Percentiles rank a stretch among this genome's conserved stretches.
phyloP scores from a whole-genome alignment of 2,797 vertebrate species.

The Enteromius trimaculatus region DNA sequence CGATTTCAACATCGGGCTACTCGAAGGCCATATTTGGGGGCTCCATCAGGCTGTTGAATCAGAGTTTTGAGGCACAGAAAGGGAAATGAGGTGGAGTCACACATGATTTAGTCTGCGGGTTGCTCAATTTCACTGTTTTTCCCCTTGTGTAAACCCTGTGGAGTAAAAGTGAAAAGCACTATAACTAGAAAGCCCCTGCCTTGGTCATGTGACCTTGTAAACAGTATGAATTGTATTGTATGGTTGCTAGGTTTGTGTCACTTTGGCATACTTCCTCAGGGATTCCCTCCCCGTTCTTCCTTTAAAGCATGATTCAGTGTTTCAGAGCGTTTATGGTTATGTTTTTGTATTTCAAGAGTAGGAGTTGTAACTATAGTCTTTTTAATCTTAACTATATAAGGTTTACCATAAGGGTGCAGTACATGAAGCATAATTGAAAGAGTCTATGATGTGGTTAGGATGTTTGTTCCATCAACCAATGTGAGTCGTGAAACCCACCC shows the following conservation, averaged over 20 bases:
- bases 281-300: neutral
- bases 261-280: neutral
- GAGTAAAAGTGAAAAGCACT: constrained; percentile 32
- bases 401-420: constrained; percentile 15
- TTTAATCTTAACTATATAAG: constrained; percentile 15
- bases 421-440: neutral
- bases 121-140: constrained; percentile 38
- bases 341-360: constrained; percentile 11
- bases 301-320: neutral
- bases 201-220: constrained; percentile 15
- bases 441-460: constrained; percentile 9
- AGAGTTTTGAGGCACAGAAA: constrained; percentile 43
- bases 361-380: neutral
- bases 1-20: constrained; percentile 34
- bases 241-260: constrained; percentile 44
- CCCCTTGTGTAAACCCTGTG: constrained; percentile 25
- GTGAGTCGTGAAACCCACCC: neutral
- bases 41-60: constrained; percentile 40
- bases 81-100: constrained; percentile 49
- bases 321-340: constrained; percentile 3
- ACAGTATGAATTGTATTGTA: constrained; percentile 35
- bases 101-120: constrained; percentile 32
- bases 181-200: neutral
- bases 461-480: neutral
- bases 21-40: constrained; percentile 23